phyloP scores from a whole-genome alignment of 2,888 invertebrate genomes.

The Athalia rosae region DNA sequence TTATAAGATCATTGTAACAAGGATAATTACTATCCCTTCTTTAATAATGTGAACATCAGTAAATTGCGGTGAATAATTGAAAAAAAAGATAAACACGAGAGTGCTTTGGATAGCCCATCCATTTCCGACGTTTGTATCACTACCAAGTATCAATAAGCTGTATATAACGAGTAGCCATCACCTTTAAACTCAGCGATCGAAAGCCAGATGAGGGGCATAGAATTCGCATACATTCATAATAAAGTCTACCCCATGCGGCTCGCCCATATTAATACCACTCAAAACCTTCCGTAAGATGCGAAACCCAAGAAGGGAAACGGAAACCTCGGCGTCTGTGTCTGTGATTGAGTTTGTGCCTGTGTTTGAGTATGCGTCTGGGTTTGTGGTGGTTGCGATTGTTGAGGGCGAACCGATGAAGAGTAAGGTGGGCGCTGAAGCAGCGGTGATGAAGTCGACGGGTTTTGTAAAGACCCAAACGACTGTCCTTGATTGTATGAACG shows the following conservation, averaged over 20 bases:
- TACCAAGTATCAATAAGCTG: background rate
- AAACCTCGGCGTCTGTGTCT: conserved; percentile 63
- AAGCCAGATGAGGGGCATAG: background rate
- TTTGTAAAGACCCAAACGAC: conserved; percentile 63
- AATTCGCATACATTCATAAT: conserved; percentile 2
- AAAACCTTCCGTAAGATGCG: conserved; percentile 69
- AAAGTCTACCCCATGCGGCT: background rate
- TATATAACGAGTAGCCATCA: conserved; percentile 39
- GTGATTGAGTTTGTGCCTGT: conserved; percentile 45
- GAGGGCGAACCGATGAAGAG: conserved; percentile 18
- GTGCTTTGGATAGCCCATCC: background rate
- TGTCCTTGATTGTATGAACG: conserved; percentile 64
- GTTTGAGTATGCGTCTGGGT: conserved; percentile 55
- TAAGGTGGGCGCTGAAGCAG: conserved; percentile 57
- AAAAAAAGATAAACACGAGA: background rate
- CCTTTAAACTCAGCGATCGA: conserved; percentile 10
- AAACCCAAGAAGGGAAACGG: conserved; percentile 69
- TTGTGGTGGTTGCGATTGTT: conserved; percentile 22
- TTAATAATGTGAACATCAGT: background rate
- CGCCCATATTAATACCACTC: conserved; percentile 46
- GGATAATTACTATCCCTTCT: background rate
- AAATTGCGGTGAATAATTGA: background rate
- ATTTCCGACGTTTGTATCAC: background rate
- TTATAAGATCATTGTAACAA: background rate
- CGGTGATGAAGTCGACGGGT: conserved; percentile 61